Evolutionary conservation across 2,113 vertebrate genomes (phyloP).

Genomic region (Romanogobio albipinnatus): DNA sequence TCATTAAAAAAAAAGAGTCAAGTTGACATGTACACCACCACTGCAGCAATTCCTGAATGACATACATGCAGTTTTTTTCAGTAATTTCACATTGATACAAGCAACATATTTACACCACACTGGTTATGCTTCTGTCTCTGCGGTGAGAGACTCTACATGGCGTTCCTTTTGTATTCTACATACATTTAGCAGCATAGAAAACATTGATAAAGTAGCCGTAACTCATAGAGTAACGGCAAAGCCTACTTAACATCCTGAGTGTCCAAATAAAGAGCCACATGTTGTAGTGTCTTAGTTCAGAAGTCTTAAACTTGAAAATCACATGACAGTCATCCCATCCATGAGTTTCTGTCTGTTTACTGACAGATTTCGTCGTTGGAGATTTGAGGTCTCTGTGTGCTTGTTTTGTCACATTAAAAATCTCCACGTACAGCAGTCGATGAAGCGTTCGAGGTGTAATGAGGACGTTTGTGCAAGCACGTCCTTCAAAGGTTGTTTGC

Average conservation of each 20-base stretch:
- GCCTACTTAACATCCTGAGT: constrained; percentile 39
- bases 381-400: not conserved
- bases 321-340: not conserved
- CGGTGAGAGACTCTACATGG: constrained; percentile 36
- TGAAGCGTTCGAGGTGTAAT: constrained; percentile 4
- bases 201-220: constrained; percentile 57
- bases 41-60: constrained; percentile 61
- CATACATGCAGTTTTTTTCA: constrained; percentile 44
- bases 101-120: constrained; percentile 64
- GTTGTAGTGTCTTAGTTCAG: constrained; percentile 29
- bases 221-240: constrained; percentile 70
- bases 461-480: not conserved
- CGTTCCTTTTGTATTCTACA: constrained; percentile 50
- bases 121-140: constrained; percentile 9
- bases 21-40: constrained; percentile 68
- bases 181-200: constrained; percentile 65
- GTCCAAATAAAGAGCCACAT: constrained; percentile 17
- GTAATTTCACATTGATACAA: constrained; percentile 54
- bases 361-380: not conserved
- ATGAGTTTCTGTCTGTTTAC: not conserved
- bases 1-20: constrained; percentile 53
- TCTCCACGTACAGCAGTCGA: constrained; percentile 5
- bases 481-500: constrained; percentile 34
- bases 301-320: not conserved
- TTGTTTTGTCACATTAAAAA: constrained; percentile 29